Evolutionary conservation across 2,113 vertebrate genomes (phyloP).

Genomic region (Rhinolophus ferrumequinum): DNA sequence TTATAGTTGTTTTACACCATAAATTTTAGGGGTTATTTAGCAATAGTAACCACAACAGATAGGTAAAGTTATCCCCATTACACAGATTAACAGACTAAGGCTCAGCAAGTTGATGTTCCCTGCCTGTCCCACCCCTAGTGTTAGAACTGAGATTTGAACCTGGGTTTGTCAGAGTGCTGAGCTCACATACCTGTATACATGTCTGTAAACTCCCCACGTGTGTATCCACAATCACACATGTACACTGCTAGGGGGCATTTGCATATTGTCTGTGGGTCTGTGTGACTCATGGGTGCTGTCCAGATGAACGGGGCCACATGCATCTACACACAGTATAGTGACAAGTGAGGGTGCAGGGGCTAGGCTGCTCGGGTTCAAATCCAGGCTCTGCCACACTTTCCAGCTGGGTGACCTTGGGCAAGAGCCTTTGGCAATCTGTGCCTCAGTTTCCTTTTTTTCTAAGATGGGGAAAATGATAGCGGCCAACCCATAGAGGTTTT

Average conservation of each 20-base stretch:
- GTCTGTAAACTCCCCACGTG: accelerated
- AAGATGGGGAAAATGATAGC: background rate
- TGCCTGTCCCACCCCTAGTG: too few species aligned
- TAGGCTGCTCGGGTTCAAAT: background rate
- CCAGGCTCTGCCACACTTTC: background rate
- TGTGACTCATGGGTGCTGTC: background rate
- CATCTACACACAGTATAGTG: background rate
- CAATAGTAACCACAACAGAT: background rate
- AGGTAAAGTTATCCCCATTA: background rate
- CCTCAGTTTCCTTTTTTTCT: background rate
- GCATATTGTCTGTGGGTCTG: background rate
- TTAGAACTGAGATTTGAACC: background rate
- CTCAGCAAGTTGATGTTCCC: background rate
- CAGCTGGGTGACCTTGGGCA: background rate
- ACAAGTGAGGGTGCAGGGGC: background rate
- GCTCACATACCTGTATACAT: background rate
- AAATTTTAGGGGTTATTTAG: background rate
- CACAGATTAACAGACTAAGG: background rate
- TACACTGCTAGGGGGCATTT: background rate
- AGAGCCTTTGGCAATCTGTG: background rate
- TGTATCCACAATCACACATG: background rate
- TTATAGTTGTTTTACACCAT: background rate
- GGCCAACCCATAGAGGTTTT: background rate
- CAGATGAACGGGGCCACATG: background rate
- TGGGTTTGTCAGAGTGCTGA: background rate